These are phyloP conservation scores for Geothlypis trichas DNA, from an alignment of 2,113 vertebrate genomes.

Conservation along the genomic window DNA sequence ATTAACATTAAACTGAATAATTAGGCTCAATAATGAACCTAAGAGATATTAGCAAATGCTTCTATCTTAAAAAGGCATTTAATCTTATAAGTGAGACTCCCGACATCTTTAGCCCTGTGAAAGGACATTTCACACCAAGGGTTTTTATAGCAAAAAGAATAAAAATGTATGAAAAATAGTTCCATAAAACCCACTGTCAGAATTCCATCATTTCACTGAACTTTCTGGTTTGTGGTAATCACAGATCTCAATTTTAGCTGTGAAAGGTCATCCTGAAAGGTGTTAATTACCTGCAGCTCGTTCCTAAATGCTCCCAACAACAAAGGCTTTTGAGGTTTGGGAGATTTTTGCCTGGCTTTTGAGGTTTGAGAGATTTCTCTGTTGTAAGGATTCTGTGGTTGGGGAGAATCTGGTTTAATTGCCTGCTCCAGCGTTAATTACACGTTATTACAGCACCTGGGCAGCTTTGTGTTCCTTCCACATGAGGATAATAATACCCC, in stretches of 20 bases:
- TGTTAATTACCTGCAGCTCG: not conserved
- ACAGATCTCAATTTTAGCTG: not conserved
- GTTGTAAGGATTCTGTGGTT: not conserved
- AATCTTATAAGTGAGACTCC: not conserved
- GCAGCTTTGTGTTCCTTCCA: not conserved
- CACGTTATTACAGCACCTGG: not conserved
- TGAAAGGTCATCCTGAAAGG: not conserved
- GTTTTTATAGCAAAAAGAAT: not conserved
- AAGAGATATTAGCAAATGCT: not conserved
- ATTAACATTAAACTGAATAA: not conserved
- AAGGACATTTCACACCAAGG: not conserved
- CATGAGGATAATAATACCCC: not conserved
- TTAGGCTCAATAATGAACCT: not conserved
- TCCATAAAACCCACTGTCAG: not conserved
- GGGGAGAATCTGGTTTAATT: not conserved
- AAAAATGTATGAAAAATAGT: fast-evolving
- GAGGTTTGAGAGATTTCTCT: not conserved
- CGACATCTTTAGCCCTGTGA: not conserved
- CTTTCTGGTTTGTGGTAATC: not conserved
- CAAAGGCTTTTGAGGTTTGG: not conserved
- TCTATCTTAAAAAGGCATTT: not conserved
- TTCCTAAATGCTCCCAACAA: not conserved
- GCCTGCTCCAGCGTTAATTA: not conserved
- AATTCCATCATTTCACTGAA: not conserved
- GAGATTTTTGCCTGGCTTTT: not conserved